A percentile compares a stretch with the other conserved stretches of the same genome.
These are phyloP conservation scores for Mormyrus iriodes DNA, from an alignment of 2,113 vertebrate genomes.

Conservation along the genomic window DNA sequence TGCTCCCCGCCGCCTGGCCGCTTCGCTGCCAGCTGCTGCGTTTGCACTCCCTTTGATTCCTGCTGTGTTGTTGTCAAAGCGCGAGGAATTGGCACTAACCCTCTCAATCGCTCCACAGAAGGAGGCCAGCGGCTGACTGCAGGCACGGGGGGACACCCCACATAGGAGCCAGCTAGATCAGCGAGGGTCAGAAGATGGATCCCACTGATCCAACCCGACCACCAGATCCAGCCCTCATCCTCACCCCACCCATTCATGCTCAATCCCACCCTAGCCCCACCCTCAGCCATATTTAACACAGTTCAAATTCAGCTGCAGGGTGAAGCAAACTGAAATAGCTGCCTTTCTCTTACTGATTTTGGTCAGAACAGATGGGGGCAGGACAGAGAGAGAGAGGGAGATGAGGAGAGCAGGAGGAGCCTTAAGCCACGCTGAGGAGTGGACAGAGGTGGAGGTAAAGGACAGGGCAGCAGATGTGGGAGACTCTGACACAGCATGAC, in stretches of 20 bases:
- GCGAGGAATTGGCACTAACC: slow-evolving; percentile 44
- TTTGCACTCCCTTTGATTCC: neutral
- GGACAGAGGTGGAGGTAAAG: neutral
- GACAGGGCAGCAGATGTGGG: neutral
- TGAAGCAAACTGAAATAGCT: neutral
- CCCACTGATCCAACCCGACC: neutral
- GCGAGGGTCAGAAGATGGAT: neutral
- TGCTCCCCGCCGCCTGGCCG: neutral
- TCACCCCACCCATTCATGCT: neutral
- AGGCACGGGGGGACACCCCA: slow-evolving; percentile 14
- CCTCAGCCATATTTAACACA: neutral
- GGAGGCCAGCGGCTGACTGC: slow-evolving; percentile 56
- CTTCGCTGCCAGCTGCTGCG: neutral
- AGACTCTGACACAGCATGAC: neutral
- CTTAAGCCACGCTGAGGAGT: neutral
- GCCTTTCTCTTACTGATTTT: neutral
- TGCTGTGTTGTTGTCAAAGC: neutral
- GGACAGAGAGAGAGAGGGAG: neutral
- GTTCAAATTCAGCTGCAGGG: neutral
- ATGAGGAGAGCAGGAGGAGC: neutral
- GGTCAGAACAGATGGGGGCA: neutral
- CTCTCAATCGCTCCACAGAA: slow-evolving; percentile 41
- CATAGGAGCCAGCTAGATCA: neutral
- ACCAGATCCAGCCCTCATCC: neutral
- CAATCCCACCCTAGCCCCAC: neutral